Evolutionary conservation across 2,113 vertebrate genomes (phyloP), one percentile per base, ranked within the genome.

Genomic region (Embiotoca jacksoni): DNA sequence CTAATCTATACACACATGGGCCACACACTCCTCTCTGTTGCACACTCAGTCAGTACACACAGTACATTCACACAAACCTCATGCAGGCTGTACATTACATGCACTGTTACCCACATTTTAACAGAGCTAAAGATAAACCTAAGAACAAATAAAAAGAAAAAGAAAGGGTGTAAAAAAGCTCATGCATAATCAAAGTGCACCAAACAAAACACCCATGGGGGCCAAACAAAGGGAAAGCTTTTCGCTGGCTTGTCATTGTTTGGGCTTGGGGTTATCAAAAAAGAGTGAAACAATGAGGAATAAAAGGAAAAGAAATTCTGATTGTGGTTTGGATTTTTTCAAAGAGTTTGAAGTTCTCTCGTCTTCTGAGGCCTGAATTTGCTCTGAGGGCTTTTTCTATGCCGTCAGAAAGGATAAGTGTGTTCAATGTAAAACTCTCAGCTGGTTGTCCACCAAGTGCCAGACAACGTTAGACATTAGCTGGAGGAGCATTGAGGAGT

Each of bases 141-240:
- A 49, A 59, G 58, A 32, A 0, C 23, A 65, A 57, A 70, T n/a
- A 57, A 60, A 62, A 72, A 64, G 16, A 15, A 36, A 36, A 31
- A 32, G 62, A 44, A 0, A 6, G 6, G 3, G 15, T 6, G 5
- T 0, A 14, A 14, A 31, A 53, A 58, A 58, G 32, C 41, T 39
- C 35, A 53, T 57, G 50, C 61, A 79, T 66, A 79, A 66, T 86
- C 56, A 57, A 55, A 79, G 15, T 1, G n/a, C 10, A 23, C 50
- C n/a, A 53, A 66, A 67, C 31, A 80, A 58, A 30, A 37, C n/a
- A 35, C 70, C 60, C 36, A 35, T 13, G 32, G 50, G 57, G 35
- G 36, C 35, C 5, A 58, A 66, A 71, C 65, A 82, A 78, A 69
- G 30, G 61, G 33, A 59, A 60, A 9, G 54, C 44, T 58, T 54